A percentile compares a stretch with the other conserved stretches of the same genome.
Conservation (phyloP, 2,797 vertebrate genomes). For the Diceros bicornis region DNA sequence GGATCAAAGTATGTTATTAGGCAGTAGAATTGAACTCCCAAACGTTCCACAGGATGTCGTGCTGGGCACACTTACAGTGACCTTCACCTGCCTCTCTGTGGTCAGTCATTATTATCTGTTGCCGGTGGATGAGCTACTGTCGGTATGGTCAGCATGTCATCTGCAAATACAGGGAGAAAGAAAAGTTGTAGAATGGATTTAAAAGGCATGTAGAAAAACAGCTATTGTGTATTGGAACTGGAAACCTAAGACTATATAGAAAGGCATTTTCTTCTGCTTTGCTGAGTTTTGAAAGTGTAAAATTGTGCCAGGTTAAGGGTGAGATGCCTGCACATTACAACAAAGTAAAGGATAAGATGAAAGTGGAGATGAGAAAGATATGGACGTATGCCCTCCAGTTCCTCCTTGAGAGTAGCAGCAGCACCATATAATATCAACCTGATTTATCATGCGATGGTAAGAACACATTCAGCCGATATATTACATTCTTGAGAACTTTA, state of each 20-base stretch:
- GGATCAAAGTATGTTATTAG: conserved; percentile 65
- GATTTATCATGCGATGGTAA: neutral
- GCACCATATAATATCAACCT: neutral
- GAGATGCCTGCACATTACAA: neutral
- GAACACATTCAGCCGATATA: neutral
- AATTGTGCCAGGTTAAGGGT: neutral
- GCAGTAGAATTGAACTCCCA: neutral
- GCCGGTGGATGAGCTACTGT: neutral
- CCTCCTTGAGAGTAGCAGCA: neutral
- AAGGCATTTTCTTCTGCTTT: conserved; percentile 3
- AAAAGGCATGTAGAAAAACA: neutral
- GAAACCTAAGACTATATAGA: neutral
- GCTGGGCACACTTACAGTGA: neutral
- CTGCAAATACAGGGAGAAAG: neutral
- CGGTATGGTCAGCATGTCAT: neutral
- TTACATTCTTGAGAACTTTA: neutral
- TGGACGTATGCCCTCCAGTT: neutral
- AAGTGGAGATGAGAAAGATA: neutral
- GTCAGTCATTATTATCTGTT: neutral
- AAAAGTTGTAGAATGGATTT: neutral
- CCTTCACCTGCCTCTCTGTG: neutral
- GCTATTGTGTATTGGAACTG: neutral
- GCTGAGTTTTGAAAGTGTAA: neutral
- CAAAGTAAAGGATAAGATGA: neutral
- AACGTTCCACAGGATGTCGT: neutral